Evolutionary conservation across 2,113 vertebrate genomes (phyloP).

Genomic region (Psammodynastes pulverulentus): DNA sequence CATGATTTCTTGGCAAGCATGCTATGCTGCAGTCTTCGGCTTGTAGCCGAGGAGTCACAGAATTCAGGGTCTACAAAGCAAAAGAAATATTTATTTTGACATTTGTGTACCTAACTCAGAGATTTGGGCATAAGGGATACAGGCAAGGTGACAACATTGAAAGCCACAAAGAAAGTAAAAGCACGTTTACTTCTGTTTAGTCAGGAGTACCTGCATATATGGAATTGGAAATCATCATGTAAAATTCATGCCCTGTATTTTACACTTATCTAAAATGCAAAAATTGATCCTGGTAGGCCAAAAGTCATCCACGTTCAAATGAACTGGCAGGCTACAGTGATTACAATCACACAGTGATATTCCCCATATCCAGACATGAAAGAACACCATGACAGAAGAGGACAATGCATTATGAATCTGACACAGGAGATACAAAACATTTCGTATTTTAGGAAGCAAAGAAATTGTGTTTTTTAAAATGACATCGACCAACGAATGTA

Average conservation of each 20-base stretch:
- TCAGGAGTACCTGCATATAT: not conserved
- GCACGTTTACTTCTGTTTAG: not conserved
- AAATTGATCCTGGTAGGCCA: not conserved
- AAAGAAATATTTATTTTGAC: not conserved
- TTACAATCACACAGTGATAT: conserved; percentile 13
- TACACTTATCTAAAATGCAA: not conserved
- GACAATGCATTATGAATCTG: conserved; percentile 20
- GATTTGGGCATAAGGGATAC: conserved; percentile 18
- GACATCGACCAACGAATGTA: conserved; percentile 60
- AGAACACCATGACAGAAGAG: conserved; percentile 30
- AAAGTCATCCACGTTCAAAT: not conserved
- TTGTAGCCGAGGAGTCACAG: conserved; percentile 96
- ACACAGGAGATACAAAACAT: conserved; percentile 46
- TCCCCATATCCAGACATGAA: conserved; percentile 41
- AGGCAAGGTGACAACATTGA: not conserved
- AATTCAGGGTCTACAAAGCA: conserved; percentile 89
- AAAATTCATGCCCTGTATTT: not conserved
- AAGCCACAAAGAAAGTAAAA: conserved; percentile 1
- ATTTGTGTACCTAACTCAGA: rapidly evolving
- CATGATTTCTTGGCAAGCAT: conserved; percentile 96
- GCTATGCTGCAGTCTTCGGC: conserved; percentile 99
- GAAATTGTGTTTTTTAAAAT: conserved; percentile 30
- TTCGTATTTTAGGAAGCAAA: conserved; percentile 29
- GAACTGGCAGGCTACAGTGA: conserved; percentile 4
- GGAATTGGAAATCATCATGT: not conserved